A percentile compares a stretch with the other conserved stretches of the same genome.
Conservation (phyloP, 2,888 invertebrate species). For the Microdon myrmicae region DNA sequence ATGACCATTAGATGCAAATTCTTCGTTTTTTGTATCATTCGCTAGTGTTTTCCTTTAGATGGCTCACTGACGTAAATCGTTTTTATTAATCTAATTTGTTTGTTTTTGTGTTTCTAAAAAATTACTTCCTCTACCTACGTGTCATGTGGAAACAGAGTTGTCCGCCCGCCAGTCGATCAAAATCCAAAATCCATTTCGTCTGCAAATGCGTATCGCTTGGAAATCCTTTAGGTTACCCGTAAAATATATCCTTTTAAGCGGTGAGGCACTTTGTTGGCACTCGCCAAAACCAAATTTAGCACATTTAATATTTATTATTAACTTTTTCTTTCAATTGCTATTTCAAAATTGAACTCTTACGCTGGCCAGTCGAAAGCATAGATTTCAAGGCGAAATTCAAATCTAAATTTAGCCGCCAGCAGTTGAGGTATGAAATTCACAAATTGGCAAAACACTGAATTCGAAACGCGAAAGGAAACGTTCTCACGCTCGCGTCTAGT, state of each 20-base stretch:
- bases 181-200: constrained; percentile 48
- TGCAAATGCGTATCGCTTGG: too few species aligned
- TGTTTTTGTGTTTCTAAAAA: constrained; percentile 30
- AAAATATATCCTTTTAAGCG: too few species aligned
- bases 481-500: constrained; percentile 10
- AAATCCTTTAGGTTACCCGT: too few species aligned
- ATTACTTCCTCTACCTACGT: constrained; percentile 10
- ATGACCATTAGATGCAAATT: background rate
- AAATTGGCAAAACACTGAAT: constrained; percentile 10
- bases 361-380: constrained; percentile 8
- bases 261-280: too few species aligned
- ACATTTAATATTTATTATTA: constrained; percentile 3
- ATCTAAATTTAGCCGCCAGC: constrained; percentile 20
- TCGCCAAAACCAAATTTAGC: too few species aligned
- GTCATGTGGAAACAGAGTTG: constrained; percentile 17
- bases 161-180: too few species aligned
- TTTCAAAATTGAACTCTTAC: constrained; percentile 5
- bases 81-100: background rate
- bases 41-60: constrained; percentile 20
- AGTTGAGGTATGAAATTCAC: constrained; percentile 1
- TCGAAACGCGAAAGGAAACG: constrained; percentile 8
- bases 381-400: constrained; percentile 7
- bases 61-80: constrained; percentile 13
- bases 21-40: background rate
- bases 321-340: background rate